A percentile compares a stretch with the other conserved stretches of the same genome.
These are phyloP conservation scores for Diorhabda elongata DNA, from an alignment of 1,140 invertebrate species.

Conservation along the genomic window DNA sequence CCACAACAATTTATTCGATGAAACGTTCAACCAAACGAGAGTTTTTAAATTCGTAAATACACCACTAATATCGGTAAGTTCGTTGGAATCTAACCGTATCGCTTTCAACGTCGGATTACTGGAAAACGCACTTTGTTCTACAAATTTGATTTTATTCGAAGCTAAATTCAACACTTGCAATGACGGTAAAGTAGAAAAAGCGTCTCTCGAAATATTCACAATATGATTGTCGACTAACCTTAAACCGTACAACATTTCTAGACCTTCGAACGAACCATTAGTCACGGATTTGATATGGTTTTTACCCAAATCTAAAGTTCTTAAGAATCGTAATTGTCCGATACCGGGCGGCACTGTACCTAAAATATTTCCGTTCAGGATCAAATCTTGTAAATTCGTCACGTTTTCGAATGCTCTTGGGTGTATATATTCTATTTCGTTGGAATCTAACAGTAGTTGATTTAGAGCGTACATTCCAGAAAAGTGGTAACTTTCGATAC, in stretches of 20 bases:
- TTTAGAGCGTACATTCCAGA: constrained; percentile 67
- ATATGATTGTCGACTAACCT: constrained; percentile 65
- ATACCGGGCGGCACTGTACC: constrained; percentile 67
- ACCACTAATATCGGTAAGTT: constrained; percentile 61
- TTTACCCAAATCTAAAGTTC: constrained; percentile 73
- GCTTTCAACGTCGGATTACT: constrained; percentile 62
- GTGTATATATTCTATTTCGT: constrained; percentile 65
- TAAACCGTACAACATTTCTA: constrained; percentile 61
- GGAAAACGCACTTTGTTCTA: constrained; percentile 62
- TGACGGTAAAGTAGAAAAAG: constrained; percentile 61
- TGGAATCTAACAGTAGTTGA: constrained; percentile 71
- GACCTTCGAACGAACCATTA: constrained; percentile 59
- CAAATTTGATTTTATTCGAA: constrained; percentile 60
- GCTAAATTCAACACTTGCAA: constrained; percentile 67
- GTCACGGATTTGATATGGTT: constrained; percentile 65
- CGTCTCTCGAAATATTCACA: constrained; percentile 60
- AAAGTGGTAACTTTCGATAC: constrained; percentile 66
- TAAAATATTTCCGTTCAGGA: constrained; percentile 71
- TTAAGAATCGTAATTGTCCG: constrained; percentile 61
- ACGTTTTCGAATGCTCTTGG: constrained; percentile 74
- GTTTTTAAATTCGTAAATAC: constrained; percentile 61
- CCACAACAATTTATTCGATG: constrained; percentile 61
- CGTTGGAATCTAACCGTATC: constrained; percentile 64
- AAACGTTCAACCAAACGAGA: constrained; percentile 68
- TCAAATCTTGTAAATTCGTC: constrained; percentile 73